Base-by-base conservation (phyloP, 2,797 vertebrate genomes). In the Morelia viridis region DNA sequence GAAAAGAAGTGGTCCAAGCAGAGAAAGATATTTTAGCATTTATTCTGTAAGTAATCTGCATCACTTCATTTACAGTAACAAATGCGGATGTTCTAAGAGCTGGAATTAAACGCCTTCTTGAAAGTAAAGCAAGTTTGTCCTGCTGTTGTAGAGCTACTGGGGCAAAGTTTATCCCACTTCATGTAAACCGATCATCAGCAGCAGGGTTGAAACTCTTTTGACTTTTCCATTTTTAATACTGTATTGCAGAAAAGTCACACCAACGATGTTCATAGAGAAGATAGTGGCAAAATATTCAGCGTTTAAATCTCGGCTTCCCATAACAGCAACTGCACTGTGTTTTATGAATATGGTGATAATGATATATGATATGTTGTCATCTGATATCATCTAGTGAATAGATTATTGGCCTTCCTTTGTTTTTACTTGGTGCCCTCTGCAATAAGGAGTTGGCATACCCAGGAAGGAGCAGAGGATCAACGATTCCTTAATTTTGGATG, bases 31-130 rank as follows among this genome's bases (percentile, higher is more conserved):
- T 94, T 96, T 96, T 56, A 94, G 94, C 95, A 96, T 97, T 95
- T 96, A 93, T 93, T 89, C 95, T 97, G 97, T 96, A 97, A 96
- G 96, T 96, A 97, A 97, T 97, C 95, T 89, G 95, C 95, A 93
- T 96, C 96, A 96, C 96, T 96, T 93, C 93, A 95, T 96, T 97
- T 96, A 91, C 88, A 94, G 93, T 95, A 96, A 96, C 93, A 93
- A 95, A 95, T 94, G 90, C 93, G 95, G 95, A 96, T 94, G 95
- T 96, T 96, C 96, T 97, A 97, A 97, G 95, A 96, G 93, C 94
- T 94, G 92, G 96, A 96, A 96, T 96, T 95, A 96, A 95, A 90
- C 86, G 62, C 94, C 93, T 92, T 94, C 92, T 94, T 94, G 94
- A 94, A 96, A 93, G 93, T 93, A 94, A 94, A 95, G 95, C 96